Base-by-base conservation (phyloP, 1,140 invertebrate genomes). In the Helicoverpa armigera region DNA sequence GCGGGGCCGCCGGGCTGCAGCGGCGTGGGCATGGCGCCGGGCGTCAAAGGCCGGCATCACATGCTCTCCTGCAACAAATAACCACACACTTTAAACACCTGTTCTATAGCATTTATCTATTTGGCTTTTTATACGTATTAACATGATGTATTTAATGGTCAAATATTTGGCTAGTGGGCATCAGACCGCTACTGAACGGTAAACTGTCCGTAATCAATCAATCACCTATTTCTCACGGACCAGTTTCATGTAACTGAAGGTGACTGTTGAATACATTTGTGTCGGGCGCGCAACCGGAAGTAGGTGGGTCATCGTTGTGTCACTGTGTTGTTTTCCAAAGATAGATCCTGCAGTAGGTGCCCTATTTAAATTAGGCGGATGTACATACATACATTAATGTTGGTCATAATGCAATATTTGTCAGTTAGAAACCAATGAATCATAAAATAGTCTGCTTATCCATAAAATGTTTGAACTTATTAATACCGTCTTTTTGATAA, bases 11-110 rank as follows among this genome's bases (percentile, higher is more conserved):
- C 92, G 92, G 94, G 92, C 93, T 94, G 93, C 93, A 94, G 94
- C 94, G 94, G 95, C 94, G 94, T 95, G 90, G 95, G 94, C 95
- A 95, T 95, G 92, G 93, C 95, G 94, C 95, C 95, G 93, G 92
- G 93, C 92, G 93, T 94, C 92, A 94, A 93, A 86, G 94, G 93
- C 94, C 94, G 95, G 95, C 95, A 95, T 95, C 95, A 95, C 94
- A 95, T 95, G 94, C 92, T 95, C 92, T 94, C 94, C 95, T 95
- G 91, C 60, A 95, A 95, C 89, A 91, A 90, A 65, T 5, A 35
- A 70, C 13, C 43, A 31, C 51, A 69, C 53, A 48, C 56, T 48
- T 79, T 61, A 76, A 63, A 63, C 35, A 43, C 35, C 35, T 43
- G 35, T 43, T 63, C 23, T 23, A 23, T 23, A 16, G n/a, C 16